These are phyloP conservation scores for Druon quercuslanigerum DNA, from an alignment of 1,140 invertebrate genomes.

Conservation along the genomic window DNA sequence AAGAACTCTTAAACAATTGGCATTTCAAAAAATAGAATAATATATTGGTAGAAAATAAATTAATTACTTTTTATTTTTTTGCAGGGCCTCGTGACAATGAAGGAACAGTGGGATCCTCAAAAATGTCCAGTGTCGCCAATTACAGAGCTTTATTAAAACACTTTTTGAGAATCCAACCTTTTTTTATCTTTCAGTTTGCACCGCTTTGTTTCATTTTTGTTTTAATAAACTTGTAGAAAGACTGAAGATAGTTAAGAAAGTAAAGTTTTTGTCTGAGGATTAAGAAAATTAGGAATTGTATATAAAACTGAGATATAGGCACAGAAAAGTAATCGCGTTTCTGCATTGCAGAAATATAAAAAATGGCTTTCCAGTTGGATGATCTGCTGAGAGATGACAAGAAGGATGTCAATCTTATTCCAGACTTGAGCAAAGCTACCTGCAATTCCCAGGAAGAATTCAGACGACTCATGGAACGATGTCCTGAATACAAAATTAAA, in stretches of 20 bases:
- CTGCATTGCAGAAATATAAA: slow-evolving; percentile 52
- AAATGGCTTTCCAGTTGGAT: slow-evolving; percentile 83
- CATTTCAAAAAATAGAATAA: neutral
- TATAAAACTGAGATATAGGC: neutral
- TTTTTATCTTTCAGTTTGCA: slow-evolving; percentile 20
- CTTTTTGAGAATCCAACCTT: slow-evolving; percentile 9
- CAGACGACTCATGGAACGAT: slow-evolving; percentile 86
- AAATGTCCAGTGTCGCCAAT: slow-evolving; percentile 65
- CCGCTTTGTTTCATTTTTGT: slow-evolving; percentile 12
- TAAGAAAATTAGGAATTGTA: slow-evolving; percentile 27
- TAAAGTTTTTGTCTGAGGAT: slow-evolving; percentile 37
- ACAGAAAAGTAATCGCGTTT: slow-evolving; percentile 10
- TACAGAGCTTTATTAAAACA: slow-evolving; percentile 59
- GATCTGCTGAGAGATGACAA: slow-evolving; percentile 88
- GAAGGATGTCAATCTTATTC: slow-evolving; percentile 86
- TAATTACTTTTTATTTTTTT: slow-evolving; percentile 44
- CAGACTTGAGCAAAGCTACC: slow-evolving; percentile 89
- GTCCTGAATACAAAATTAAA: slow-evolving; percentile 92
- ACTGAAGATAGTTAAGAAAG: slow-evolving; percentile 28
- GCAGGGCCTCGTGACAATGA: slow-evolving; percentile 71
- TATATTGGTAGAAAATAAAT: neutral
- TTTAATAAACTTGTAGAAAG: slow-evolving; percentile 17
- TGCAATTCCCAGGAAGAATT: slow-evolving; percentile 88
- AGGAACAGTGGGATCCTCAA: slow-evolving; percentile 71
- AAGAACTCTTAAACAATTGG: too few relatives aligned